Evolutionary conservation across 1,140 invertebrate species (phyloP).

Genomic region (Steinernema feltiae): DNA sequence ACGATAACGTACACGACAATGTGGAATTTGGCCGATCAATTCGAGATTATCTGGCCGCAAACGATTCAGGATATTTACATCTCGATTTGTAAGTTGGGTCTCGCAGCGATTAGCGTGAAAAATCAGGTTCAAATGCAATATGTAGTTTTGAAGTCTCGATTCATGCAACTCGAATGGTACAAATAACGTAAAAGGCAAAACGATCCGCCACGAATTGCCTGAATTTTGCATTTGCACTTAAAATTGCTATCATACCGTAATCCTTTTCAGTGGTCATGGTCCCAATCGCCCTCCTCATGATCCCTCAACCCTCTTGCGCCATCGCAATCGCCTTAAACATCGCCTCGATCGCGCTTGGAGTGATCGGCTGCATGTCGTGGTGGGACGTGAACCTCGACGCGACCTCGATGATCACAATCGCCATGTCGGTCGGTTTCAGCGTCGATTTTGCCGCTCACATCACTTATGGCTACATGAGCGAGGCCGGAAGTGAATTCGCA

Average conservation of each 20-base stretch:
- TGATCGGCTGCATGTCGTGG: slow-evolving; percentile 88
- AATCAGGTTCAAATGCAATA: too few species aligned
- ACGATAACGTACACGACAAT: slow-evolving; percentile 41
- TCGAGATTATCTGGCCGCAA: slow-evolving; percentile 52
- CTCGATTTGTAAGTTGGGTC: slow-evolving; percentile 36
- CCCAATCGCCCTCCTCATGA: slow-evolving; percentile 85
- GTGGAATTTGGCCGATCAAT: slow-evolving; percentile 52
- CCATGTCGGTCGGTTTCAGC: slow-evolving; percentile 95
- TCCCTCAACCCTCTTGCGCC: slow-evolving; percentile 82
- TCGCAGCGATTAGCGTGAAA: not conserved
- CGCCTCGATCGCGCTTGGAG: slow-evolving; percentile 86
- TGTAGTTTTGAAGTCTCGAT: too few species aligned
- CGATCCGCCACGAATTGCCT: too few species aligned
- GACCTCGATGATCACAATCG: slow-evolving; percentile 95
- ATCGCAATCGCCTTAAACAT: slow-evolving; percentile 88
- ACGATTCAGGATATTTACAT: slow-evolving; percentile 52
- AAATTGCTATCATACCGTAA: too few species aligned
- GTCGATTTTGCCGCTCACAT: slow-evolving; percentile 95
- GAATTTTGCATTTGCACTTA: too few species aligned
- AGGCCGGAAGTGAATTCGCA: slow-evolving; percentile 49
- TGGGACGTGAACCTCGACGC: slow-evolving; percentile 90
- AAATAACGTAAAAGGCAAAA: too few species aligned
- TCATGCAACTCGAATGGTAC: too few species aligned
- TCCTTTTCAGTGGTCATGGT: slow-evolving; percentile 83
- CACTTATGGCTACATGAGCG: slow-evolving; percentile 88